Conservation (phyloP, 2,113 vertebrate species). For the Clarias batrachus region DNA sequence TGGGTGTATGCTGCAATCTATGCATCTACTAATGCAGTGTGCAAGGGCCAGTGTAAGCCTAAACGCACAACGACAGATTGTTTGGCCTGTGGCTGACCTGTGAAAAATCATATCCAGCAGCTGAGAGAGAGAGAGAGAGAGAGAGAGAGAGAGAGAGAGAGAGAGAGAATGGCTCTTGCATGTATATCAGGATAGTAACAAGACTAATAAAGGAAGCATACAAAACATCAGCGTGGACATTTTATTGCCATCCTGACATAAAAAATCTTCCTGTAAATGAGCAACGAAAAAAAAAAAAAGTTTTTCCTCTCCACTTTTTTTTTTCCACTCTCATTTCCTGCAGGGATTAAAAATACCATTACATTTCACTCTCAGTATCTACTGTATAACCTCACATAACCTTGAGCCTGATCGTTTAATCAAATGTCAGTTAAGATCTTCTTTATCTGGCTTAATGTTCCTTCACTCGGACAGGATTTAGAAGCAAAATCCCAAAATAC, state of each 20-base stretch:
- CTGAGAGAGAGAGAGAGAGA: slow-evolving; percentile 4
- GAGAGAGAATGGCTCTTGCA: slow-evolving; percentile 1
- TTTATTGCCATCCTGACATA: not conserved
- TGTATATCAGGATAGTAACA: not conserved
- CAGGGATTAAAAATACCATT: not conserved
- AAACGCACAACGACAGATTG: slow-evolving; percentile 32
- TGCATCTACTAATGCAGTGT: slow-evolving; percentile 20
- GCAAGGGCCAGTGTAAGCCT: slow-evolving; percentile 26
- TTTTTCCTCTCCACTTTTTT: not conserved
- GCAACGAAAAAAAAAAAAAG: not conserved
- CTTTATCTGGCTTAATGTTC: not conserved
- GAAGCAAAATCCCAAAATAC: not conserved
- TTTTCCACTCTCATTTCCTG: not conserved
- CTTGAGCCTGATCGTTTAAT: not conserved
- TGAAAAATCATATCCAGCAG: slow-evolving; percentile 25
- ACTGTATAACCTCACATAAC: not conserved
- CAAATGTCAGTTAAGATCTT: not conserved
- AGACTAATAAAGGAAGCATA: not conserved
- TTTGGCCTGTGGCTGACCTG: slow-evolving; percentile 4
- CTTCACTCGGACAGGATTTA: not conserved
- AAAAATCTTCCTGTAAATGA: not conserved
- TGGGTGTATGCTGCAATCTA: slow-evolving; percentile 15
- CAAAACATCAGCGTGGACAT: not conserved
- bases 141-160: slow-evolving; percentile 1
- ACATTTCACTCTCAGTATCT: not conserved